Base-by-base conservation (phyloP, 2,888 invertebrate genomes). In the Xanthia icteritia region DNA sequence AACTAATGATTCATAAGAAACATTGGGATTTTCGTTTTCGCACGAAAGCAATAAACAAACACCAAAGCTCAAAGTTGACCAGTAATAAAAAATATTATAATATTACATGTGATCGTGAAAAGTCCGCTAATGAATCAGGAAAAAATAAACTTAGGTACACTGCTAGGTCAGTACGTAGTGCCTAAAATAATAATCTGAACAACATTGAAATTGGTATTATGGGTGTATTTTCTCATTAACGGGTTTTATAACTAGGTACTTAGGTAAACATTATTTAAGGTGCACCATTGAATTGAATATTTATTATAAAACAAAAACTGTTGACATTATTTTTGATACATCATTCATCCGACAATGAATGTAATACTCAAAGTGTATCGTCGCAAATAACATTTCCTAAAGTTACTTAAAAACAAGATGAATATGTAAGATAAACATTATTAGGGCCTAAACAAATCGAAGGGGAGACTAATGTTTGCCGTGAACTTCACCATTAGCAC, bases 401-500 rank as follows among this genome's bases (percentile, higher is more conserved):
- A 60, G 61, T 20, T 66, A 70, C 71, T 54, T 67, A 51, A 63
- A 36, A 66, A 42, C 36, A 63, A 64, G 54, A 11, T 73, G 39
- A 54, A 27, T 45, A 58, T 58, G 27, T 31, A 54, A 45, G 54
- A 58, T 54, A 81, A 64, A 81, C 68, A 84, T 69, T 72, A 51
- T 66, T 74, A 77, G 39, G 64, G 61, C 69, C 78, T 81, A 84
- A 83, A 81, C 81, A 83, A 83, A 81, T 27, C 1, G 20, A 48
- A 48, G 51, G 15, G 11, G 56, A 2, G 36, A 56, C 36, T 45
- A 58, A 63, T 76, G 65, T 83, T 72, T 84, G 54, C 61, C 42
- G 1, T 69, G 68, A 77, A 69, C 77, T 83, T 77, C 73, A 81
- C 61, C 64, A 72, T 68, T 58, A 67, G 58, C 70, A 63, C 80